Evolutionary conservation across 2,888 invertebrate species (phyloP).

Genomic region (Coenonympha glycerion): DNA sequence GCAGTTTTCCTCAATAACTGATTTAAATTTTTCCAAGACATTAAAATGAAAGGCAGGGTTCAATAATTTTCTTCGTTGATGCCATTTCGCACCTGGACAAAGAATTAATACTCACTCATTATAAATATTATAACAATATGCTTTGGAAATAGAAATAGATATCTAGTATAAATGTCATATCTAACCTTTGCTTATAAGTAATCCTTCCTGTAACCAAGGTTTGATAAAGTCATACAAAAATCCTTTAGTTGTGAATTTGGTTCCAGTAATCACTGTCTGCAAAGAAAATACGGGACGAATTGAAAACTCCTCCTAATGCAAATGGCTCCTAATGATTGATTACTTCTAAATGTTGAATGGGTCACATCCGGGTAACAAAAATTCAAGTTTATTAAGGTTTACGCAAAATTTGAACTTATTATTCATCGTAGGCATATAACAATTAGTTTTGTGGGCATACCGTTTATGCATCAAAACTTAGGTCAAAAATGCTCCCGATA

Average conservation of each 20-base stretch:
- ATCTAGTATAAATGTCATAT: not conserved
- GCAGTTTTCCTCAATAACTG: constrained; percentile 64
- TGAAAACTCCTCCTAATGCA: too few species aligned
- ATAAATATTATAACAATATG: too few species aligned
- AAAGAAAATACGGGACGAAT: too few species aligned
- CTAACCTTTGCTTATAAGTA: constrained; percentile 63
- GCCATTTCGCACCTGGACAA: constrained; percentile 74
- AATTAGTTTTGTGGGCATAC: too few species aligned
- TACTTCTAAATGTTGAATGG: too few species aligned
- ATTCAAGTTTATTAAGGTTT: not conserved
- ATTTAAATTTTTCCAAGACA: constrained; percentile 64
- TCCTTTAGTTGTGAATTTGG: constrained; percentile 70
- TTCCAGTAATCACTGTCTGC: constrained; percentile 66
- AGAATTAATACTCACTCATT: too few species aligned
- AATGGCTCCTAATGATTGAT: too few species aligned
- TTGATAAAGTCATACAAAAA: constrained; percentile 59
- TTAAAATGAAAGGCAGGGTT: constrained; percentile 81
- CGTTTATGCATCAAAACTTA: too few species aligned
- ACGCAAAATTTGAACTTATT: too few species aligned
- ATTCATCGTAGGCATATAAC: too few species aligned
- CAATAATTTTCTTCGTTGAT: constrained; percentile 74
- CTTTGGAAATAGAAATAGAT: not conserved
- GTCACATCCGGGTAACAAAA: too few species aligned
- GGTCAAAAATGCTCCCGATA: too few species aligned
- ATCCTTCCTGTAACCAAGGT: constrained; percentile 72